phyloP scores from a whole-genome alignment of 2,797 vertebrate genomes.

The Notoglanidium macrostoma region DNA sequence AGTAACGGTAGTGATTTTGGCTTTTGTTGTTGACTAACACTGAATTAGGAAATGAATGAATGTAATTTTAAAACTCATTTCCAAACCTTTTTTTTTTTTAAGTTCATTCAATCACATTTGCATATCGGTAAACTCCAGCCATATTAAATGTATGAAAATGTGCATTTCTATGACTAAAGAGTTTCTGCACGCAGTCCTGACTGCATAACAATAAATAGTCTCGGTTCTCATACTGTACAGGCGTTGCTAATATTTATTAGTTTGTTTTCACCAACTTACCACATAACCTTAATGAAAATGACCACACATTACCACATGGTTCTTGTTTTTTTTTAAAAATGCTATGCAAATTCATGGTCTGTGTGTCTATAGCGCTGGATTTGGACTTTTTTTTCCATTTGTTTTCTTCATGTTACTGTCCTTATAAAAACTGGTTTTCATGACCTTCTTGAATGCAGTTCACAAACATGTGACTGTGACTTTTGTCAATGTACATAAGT shows the following conservation, averaged over 20 bases:
- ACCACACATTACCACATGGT: neutral
- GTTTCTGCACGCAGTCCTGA: slow-evolving; percentile 5
- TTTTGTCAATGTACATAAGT: slow-evolving; percentile 65
- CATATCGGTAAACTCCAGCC: too few species aligned
- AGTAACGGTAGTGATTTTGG: neutral
- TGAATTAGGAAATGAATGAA: neutral
- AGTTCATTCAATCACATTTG: neutral
- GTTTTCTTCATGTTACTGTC: slow-evolving; percentile 52
- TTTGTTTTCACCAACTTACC: neutral
- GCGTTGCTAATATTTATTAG: neutral
- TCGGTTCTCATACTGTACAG: neutral
- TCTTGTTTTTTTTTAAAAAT: slow-evolving; percentile 15
- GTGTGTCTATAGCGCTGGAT: slow-evolving; percentile 46
- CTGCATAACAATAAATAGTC: neutral
- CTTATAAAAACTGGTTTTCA: slow-evolving; percentile 54
- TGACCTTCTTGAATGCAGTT: slow-evolving; percentile 9
- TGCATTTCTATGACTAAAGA: slow-evolving; percentile 19
- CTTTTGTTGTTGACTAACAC: neutral
- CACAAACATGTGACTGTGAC: slow-evolving; percentile 31
- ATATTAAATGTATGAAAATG: slow-evolving; percentile 9
- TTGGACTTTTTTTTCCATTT: slow-evolving; percentile 44
- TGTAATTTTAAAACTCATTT: neutral
- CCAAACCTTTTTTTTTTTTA: neutral
- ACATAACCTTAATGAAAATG: neutral
- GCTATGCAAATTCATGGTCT: slow-evolving; percentile 69